Base-by-base conservation (phyloP, 2,797 vertebrate genomes). In the Propithecus perrieri region DNA sequence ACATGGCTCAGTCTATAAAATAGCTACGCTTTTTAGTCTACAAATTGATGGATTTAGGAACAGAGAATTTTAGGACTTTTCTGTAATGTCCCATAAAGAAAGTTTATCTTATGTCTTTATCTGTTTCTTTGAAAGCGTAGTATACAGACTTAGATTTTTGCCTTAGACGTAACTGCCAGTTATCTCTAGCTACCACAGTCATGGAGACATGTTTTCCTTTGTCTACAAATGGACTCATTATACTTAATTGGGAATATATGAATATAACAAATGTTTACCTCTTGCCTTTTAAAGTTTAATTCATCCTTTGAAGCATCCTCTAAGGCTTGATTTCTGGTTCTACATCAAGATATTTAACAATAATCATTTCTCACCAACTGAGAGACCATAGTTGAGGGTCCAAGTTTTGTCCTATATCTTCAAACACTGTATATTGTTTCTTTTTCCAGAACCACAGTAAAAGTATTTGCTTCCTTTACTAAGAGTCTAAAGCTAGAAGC, bases 231-330 rank as follows among this genome's bases (percentile, higher is more conserved):
- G 13, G 50, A 91, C 13, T 95, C n/a, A 53, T 72, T 94, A 41
- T 94, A 53, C 24, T 81, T 95, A 43, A 61, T 13, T 96, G 57
- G 75, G 59, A 79, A 92, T 94, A 86, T 76, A 81, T 93, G 89
- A 95, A 50, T 87, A 57, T 84, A 89, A 89, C 59, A 94, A 86
- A 65, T 91, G 22, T 97, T 95, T 97, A 84, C 74, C 28, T 87
- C 76, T 78, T 97, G 85, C 26, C n/a, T 89, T 96, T 95, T 84
- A 85, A 95, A 95, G 50, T 91, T 90, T 83, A 96, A 88, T 90
- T 71, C 15, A 83, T 61, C 61, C 8, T 94, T 96, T 96, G 83
- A 89, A 96, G 81, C 75, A 20, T 55, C 18, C 88, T 91, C 26
- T 72, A 92, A 63, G 5, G 8, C 67, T 96, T 81, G n/a, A 63